Percentiles rank a stretch among this genome's conserved stretches.
phyloP scores from a whole-genome alignment of 30 jellyfish, hydroid and myxozoan genomes.

The Pelagia noctiluca region DNA sequence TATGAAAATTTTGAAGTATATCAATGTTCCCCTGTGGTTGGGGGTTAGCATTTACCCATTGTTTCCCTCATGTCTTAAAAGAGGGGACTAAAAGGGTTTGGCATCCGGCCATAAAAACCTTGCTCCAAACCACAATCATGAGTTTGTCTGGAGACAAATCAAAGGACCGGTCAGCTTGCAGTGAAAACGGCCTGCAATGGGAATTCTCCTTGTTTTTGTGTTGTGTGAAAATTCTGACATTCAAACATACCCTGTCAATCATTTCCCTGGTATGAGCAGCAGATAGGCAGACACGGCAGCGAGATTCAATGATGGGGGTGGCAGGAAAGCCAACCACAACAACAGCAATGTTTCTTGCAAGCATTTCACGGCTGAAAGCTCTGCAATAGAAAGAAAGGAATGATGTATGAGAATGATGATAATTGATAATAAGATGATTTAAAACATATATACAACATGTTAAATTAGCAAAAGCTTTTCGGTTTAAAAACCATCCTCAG shows the following conservation, averaged over 20 bases:
- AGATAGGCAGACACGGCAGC: conserved; percentile 97
- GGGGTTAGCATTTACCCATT: too few relatives aligned
- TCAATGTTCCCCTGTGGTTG: too few relatives aligned
- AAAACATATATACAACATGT: too few relatives aligned
- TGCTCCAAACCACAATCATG: too few relatives aligned
- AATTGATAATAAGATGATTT: not conserved
- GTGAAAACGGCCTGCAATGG: not conserved
- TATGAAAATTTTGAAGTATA: too few relatives aligned
- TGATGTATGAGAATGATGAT: not conserved
- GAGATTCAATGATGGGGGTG: conserved; percentile 95
- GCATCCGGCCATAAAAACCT: too few relatives aligned
- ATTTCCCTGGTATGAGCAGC: conserved; percentile 98
- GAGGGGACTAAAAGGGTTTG: too few relatives aligned
- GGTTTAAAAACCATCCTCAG: too few relatives aligned
- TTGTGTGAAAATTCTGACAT: not conserved
- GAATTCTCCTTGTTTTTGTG: not conserved
- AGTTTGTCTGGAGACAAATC: too few relatives aligned
- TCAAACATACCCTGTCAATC: conserved; percentile 84
- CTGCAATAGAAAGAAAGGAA: conserved; percentile 42
- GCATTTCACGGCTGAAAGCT: conserved; percentile 98
- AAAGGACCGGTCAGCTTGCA: not conserved
- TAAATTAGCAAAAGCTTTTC: too few relatives aligned
- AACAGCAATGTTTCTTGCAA: conserved; percentile 87
- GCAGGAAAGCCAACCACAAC: conserved; percentile 99
- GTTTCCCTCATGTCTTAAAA: too few relatives aligned